phyloP scores from a whole-genome alignment of 2,113 vertebrate species.

The Antigone vipio region DNA sequence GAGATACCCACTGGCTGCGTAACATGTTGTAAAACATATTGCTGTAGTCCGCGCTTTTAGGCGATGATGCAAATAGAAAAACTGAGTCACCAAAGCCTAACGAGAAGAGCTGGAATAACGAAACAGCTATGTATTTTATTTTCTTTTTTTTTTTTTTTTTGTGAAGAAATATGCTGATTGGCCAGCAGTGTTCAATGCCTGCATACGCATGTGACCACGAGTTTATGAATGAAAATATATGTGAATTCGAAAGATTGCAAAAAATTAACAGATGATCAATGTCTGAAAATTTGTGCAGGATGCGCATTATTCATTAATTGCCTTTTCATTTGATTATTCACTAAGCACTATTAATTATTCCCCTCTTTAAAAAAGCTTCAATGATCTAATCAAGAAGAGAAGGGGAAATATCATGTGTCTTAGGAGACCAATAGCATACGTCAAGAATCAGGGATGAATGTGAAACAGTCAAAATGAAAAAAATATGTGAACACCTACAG shows the following conservation, averaged over 20 bases:
- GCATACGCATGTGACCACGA: neutral
- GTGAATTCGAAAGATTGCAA: neutral
- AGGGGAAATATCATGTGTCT: neutral
- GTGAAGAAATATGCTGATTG: neutral
- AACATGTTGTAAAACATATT: neutral
- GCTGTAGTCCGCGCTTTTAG: neutral
- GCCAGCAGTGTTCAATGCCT: neutral
- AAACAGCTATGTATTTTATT: neutral
- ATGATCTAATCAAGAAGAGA: constrained; percentile 23
- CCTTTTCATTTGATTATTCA: constrained; percentile 38
- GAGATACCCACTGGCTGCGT: neutral
- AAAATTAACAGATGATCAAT: constrained; percentile 7
- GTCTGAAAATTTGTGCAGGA: constrained; percentile 7
- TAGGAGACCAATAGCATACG: neutral
- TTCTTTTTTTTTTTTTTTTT: neutral
- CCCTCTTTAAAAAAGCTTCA: constrained; percentile 3
- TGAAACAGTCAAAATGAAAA: neutral
- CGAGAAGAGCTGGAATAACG: neutral
- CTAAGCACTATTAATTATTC: constrained; percentile 10
- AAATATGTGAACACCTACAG: constrained; percentile 10
- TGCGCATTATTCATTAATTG: constrained; percentile 44
- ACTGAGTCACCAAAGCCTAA: neutral
- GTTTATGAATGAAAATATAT: constrained; percentile 25
- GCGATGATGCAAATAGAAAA: neutral
- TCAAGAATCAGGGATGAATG: neutral